Evolutionary conservation across 2,888 invertebrate genomes (phyloP).

Genomic region (Meteorus colon): DNA sequence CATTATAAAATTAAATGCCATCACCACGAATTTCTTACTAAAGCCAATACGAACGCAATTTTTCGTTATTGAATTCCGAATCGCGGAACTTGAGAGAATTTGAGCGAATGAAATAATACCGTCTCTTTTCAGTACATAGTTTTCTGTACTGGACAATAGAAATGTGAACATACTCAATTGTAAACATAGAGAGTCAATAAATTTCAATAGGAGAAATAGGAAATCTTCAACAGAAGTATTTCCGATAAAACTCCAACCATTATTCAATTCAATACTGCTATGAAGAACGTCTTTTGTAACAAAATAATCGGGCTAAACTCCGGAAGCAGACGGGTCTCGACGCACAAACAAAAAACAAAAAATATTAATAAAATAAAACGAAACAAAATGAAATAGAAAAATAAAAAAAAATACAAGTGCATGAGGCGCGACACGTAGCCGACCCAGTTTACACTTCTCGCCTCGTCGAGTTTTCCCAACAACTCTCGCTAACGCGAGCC

Average conservation of each 20-base stretch:
- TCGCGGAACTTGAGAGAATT: not conserved
- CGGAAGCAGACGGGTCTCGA: not conserved
- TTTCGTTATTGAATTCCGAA: too few species aligned
- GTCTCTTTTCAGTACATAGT: not conserved
- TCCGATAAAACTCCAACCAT: not conserved
- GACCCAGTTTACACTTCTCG: conserved; percentile 43
- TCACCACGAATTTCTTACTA: too few species aligned
- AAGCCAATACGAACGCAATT: too few species aligned
- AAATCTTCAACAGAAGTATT: not conserved
- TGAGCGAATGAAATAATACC: not conserved
- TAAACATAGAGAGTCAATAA: too few species aligned
- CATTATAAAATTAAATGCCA: too few species aligned
- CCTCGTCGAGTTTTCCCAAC: conserved; percentile 40
- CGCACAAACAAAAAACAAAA: not conserved
- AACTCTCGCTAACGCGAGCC: conserved; percentile 25
- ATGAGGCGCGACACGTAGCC: conserved; percentile 16
- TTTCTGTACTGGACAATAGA: too few species aligned
- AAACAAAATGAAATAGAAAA: not conserved
- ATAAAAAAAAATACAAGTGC: not conserved
- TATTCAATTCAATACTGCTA: not conserved
- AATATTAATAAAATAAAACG: not conserved
- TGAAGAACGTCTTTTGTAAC: not conserved
- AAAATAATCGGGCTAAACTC: not conserved
- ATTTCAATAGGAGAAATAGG: too few species aligned
- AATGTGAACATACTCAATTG: too few species aligned